Percentiles rank a stretch among this genome's conserved stretches.
These are phyloP conservation scores for Turritopsis dohrnii DNA, from an alignment of 30 jellyfish, hydroid and myxozoan species.

Conservation along the genomic window DNA sequence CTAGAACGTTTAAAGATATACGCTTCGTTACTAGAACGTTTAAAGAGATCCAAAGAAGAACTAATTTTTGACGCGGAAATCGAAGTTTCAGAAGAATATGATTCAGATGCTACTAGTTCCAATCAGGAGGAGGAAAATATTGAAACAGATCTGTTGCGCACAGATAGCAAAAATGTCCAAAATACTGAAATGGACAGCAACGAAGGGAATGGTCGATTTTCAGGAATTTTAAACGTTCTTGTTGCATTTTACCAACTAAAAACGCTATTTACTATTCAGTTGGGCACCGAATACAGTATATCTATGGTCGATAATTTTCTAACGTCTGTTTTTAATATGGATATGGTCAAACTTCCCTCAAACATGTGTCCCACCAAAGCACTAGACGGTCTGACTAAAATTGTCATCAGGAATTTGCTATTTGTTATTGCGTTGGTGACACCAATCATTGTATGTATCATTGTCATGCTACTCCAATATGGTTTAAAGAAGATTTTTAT, in stretches of 20 bases:
- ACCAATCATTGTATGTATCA: background rate
- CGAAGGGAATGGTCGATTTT: background rate
- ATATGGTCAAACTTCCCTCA: background rate
- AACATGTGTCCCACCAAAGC: background rate
- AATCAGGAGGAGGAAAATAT: background rate
- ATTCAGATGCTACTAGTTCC: background rate
- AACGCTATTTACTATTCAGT: background rate
- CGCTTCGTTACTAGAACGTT: background rate
- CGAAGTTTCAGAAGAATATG: background rate
- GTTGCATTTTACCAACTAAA: slow-evolving; percentile 3
- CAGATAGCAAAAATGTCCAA: background rate
- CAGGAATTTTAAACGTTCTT: background rate
- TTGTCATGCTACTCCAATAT: background rate
- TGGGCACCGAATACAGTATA: background rate
- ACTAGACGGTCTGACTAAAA: background rate
- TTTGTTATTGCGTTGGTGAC: background rate
- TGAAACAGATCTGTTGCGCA: background rate
- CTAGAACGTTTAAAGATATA: no score
- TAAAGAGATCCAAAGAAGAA: background rate
- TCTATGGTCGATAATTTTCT: background rate
- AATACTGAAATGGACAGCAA: background rate
- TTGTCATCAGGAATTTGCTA: background rate
- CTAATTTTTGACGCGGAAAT: no score
- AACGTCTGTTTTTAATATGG: background rate
- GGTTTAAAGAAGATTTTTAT: background rate